Evolutionary conservation across 2,113 vertebrate genomes (phyloP).

Genomic region (Stigmatopora nigra): DNA sequence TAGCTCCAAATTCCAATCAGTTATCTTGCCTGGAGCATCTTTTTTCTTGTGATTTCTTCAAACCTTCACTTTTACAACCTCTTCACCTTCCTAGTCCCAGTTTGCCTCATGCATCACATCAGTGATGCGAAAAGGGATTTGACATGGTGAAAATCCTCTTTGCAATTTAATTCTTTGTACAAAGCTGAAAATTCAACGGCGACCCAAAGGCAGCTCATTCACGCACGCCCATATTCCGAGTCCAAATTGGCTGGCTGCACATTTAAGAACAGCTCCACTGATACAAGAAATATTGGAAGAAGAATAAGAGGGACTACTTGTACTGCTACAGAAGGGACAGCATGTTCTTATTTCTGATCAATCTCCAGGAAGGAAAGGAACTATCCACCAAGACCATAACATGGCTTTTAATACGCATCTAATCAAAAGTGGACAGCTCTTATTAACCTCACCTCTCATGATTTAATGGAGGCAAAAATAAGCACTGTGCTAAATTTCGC

Average conservation of each 20-base stretch:
- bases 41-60: constrained; percentile 33
- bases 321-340: constrained; percentile 14
- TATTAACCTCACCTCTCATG: not conserved
- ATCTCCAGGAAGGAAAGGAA: not conserved
- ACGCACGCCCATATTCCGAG: constrained; percentile 16
- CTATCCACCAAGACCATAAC: not conserved
- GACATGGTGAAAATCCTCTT: constrained; percentile 8
- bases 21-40: constrained; percentile 1
- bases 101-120: constrained; percentile 36
- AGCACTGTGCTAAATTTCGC: not conserved
- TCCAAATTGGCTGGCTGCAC: constrained; percentile 8
- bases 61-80: constrained; percentile 17
- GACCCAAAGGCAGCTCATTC: constrained; percentile 25
- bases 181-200: not conserved
- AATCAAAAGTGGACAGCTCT: not conserved
- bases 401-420: not conserved
- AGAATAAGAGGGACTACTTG: constrained; percentile 1
- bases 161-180: not conserved
- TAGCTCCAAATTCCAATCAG: constrained; percentile 60
- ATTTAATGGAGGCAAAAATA: not conserved
- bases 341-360: constrained; percentile 9
- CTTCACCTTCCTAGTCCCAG: constrained; percentile 35
- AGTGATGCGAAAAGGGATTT: constrained; percentile 9
- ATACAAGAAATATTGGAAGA: not conserved
- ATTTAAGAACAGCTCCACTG: not conserved